Base-by-base conservation (phyloP, 2,797 vertebrate genomes). In the Eremophila alpestris region DNA sequence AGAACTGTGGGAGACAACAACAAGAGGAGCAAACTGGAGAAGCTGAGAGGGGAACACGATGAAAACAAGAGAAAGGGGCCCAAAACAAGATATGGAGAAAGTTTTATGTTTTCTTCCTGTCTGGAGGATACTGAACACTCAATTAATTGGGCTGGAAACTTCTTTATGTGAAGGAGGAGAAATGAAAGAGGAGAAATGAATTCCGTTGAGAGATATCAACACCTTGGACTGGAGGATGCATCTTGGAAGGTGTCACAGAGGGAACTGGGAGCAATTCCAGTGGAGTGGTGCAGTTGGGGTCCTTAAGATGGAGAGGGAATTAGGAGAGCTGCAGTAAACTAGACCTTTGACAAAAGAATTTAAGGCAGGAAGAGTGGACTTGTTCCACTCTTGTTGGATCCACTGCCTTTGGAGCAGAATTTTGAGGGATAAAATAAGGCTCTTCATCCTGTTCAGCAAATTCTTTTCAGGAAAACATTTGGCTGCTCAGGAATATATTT, bases 51-150 rank as follows among this genome's bases (percentile, higher is more conserved):
- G 8, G 9, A 69, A 10, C 36, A 63, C 29, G 6, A 30, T 60
- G 36, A 73, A 30, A 81, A 89, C 0, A 0, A 26, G 64, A 8
- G 41, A 54, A 67, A 52, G 69, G 6, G 23, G 34, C 38, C 11
- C 2, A 1, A 64, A 93, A n/a, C 16, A 19, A 43, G 7, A 4
- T 13, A 9, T 56, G 40, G 46, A 69, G 49, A 40, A 62, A 62
- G 14, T 54, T 76, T 70, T 77, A 21, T 19, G 15, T 74, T 64
- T 78, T 46, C 5, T 67, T 81, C 38, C 34, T n/a, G 0, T 58
- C 11, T 63, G 29, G 17, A 41, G 18, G 20, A 36, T 82, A 34
- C 1, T 24, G 30, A 51, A 49, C 0, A 0, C 6, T 56, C 4
- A 12, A 1, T 19, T 68, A n/a, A 38, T 65, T 24, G 62, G 17